Evolutionary conservation across 2,888 invertebrate genomes (phyloP).

Genomic region (Nasonia oneida): DNA sequence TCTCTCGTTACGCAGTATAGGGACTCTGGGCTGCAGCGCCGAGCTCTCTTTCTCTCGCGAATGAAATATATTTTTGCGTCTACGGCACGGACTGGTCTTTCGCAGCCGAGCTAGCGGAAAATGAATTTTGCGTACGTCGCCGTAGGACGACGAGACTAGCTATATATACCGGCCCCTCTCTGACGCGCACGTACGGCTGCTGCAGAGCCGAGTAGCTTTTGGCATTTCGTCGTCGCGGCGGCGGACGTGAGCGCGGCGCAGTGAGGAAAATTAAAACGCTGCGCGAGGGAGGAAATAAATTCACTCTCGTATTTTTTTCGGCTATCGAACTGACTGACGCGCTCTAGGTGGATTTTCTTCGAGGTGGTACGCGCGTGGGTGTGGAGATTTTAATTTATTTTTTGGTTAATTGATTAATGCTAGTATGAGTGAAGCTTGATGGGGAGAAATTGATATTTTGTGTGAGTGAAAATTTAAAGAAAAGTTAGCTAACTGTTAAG

Average conservation of each 20-base stretch:
- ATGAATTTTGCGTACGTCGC: slow-evolving; percentile 32
- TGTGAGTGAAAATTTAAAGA: too few species aligned
- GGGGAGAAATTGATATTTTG: too few species aligned
- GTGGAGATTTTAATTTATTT: background rate
- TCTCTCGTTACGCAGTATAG: too few species aligned
- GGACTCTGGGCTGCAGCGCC: too few species aligned
- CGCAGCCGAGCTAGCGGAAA: slow-evolving; percentile 1
- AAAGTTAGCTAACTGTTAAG: too few species aligned
- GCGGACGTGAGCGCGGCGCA: background rate
- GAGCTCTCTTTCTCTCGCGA: background rate
- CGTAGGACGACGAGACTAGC: background rate
- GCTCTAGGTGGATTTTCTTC: background rate
- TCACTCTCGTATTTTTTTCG: background rate
- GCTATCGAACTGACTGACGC: background rate
- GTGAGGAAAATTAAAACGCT: slow-evolving; percentile 25
- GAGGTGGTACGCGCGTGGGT: too few species aligned
- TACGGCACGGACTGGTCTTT: background rate
- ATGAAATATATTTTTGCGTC: slow-evolving; percentile 38
- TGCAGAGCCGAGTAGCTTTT: background rate
- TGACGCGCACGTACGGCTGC: background rate
- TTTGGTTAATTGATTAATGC: too few species aligned
- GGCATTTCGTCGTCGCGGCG: slow-evolving; percentile 10
- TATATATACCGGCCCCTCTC: too few species aligned
- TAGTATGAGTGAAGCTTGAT: too few species aligned
- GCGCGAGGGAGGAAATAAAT: slow-evolving; percentile 5